phyloP scores from a whole-genome alignment of 2,888 invertebrate species.

The Doris montereyensis region DNA sequence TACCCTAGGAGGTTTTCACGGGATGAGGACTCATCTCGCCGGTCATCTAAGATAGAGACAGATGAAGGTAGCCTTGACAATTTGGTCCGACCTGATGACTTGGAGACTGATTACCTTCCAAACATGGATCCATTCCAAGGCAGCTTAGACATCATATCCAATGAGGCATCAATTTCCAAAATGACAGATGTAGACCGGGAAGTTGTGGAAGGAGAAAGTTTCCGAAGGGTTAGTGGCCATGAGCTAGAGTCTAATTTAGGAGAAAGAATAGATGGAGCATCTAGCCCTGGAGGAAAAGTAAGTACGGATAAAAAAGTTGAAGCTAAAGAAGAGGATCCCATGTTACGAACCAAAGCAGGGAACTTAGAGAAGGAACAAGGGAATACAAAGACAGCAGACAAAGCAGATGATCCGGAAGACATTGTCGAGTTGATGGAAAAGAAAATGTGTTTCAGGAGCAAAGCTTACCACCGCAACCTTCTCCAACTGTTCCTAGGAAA shows the following conservation, averaged over 20 bases:
- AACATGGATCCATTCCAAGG: constrained; percentile 63
- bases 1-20: constrained; percentile 39
- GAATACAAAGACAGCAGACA: neutral
- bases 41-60: constrained; percentile 1
- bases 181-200: constrained; percentile 58
- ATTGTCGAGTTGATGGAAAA: neutral
- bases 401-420: neutral
- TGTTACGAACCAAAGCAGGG: neutral
- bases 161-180: constrained; percentile 44
- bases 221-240: constrained; percentile 55
- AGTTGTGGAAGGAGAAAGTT: constrained; percentile 60
- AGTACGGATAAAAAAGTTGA: neutral
- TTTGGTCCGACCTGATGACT: constrained; percentile 23
- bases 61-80: constrained; percentile 12
- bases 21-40: constrained; percentile 29
- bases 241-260: no score
- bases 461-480: neutral
- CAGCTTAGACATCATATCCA: constrained; percentile 52
- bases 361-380: neutral
- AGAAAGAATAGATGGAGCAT: no score
- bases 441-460: neutral
- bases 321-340: neutral
- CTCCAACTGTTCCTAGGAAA: neutral
- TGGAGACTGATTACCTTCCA: constrained; percentile 66
- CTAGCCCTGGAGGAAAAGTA: no score